phyloP scores from a whole-genome alignment of 2,797 vertebrate species.

The Anguilla marmorata region DNA sequence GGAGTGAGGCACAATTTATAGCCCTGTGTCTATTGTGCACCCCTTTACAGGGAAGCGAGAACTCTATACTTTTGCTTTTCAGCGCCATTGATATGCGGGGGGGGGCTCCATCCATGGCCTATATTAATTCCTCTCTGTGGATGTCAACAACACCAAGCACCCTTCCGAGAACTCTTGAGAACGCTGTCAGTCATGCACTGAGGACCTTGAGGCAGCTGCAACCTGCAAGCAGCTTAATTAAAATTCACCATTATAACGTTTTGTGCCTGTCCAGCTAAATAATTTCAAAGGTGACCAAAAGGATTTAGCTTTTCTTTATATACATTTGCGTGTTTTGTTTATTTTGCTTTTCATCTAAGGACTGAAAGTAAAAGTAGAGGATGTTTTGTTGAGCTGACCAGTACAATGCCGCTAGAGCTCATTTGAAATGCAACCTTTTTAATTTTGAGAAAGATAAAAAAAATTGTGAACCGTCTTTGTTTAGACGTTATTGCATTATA shows the following conservation, averaged over 20 bases:
- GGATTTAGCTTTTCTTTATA: background rate
- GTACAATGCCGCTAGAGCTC: background rate
- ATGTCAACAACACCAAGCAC: conserved; percentile 20
- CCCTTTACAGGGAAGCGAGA: conserved; percentile 25
- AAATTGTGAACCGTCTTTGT: background rate
- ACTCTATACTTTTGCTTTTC: conserved; percentile 31
- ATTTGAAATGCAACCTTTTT: background rate
- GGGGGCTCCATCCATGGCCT: background rate
- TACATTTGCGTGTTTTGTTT: background rate
- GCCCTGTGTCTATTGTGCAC: conserved; percentile 37
- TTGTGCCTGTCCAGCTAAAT: background rate
- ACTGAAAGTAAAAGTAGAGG: background rate
- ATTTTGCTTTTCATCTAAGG: background rate
- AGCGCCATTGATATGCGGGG: background rate
- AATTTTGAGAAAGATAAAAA: background rate
- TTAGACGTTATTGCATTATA: background rate
- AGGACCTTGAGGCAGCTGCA: background rate
- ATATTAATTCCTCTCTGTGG: background rate
- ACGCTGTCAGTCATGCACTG: conserved; percentile 2
- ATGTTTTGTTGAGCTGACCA: background rate
- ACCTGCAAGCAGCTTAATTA: conserved; percentile 17
- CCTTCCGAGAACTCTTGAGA: conserved; percentile 20
- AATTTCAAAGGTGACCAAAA: background rate
- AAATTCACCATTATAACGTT: background rate
- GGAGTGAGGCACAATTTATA: conserved; percentile 43